A percentile compares a stretch with the other conserved stretches of the same genome.
phyloP scores from a whole-genome alignment of 2,797 vertebrate genomes.

The Vireo griseus region DNA sequence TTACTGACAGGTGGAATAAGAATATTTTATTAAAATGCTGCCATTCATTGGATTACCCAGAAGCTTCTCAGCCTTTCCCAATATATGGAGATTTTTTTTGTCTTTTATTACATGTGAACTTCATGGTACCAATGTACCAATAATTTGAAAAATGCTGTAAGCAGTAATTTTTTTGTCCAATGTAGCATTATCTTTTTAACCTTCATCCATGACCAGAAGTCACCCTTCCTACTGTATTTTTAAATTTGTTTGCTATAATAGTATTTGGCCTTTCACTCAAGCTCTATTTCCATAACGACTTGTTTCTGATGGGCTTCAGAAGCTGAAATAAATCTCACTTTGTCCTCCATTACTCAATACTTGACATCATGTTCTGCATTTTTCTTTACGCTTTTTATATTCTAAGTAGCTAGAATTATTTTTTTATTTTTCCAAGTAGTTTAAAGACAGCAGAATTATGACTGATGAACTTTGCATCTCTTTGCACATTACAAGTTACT shows the following conservation, averaged over 20 bases:
- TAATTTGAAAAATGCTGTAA: neutral
- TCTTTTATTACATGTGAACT: neutral
- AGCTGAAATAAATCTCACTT: neutral
- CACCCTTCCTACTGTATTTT: neutral
- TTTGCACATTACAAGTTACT: neutral
- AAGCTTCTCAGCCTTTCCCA: neutral
- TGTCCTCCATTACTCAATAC: neutral
- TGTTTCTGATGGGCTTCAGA: neutral
- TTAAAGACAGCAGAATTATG: neutral
- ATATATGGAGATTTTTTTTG: neutral
- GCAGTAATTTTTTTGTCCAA: neutral
- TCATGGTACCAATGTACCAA: neutral
- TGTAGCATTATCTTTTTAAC: neutral
- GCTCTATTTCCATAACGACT: neutral
- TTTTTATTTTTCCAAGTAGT: neutral
- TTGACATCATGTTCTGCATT: neutral
- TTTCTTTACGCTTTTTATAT: neutral
- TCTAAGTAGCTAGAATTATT: neutral
- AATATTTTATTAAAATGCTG: neutral
- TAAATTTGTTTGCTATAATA: neutral
- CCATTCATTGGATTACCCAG: neutral
- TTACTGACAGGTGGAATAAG: neutral
- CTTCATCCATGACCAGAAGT: neutral
- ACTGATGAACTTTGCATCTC: neutral
- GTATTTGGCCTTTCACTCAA: neutral